Percentiles rank a stretch among this genome's conserved stretches.
Evolutionary conservation across 2,113 vertebrate species (phyloP).

Genomic region (Myotis yumanensis): DNA sequence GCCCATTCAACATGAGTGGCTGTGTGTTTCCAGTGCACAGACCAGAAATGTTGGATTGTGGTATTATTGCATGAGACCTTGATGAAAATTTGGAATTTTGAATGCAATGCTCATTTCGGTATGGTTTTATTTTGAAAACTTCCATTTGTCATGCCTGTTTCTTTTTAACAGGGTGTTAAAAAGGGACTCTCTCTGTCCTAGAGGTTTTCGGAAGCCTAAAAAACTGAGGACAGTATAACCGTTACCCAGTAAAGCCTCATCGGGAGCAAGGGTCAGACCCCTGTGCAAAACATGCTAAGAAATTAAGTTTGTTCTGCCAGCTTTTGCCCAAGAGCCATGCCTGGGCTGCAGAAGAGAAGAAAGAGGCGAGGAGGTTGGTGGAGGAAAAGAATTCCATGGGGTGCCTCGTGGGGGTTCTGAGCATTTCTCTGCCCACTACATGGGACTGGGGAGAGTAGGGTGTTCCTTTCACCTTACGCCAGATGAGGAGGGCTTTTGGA

Average conservation of each 20-base stretch:
- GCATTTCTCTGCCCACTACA: neutral
- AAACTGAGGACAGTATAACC: neutral
- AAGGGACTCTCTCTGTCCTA: neutral
- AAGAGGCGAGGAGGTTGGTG: neutral
- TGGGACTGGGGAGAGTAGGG: neutral
- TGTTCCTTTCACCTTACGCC: neutral
- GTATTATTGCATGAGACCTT: conserved; percentile 24
- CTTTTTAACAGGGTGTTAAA: conserved; percentile 26
- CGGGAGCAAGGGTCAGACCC: neutral
- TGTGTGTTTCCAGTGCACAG: neutral
- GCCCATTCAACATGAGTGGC: neutral
- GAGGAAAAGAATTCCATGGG: neutral
- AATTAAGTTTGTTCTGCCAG: neutral
- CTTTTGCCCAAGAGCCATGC: neutral
- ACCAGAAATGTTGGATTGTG: conserved; percentile 25
- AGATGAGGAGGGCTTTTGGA: neutral
- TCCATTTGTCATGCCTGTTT: neutral
- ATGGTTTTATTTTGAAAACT: conserved; percentile 48
- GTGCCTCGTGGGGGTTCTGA: too few relatives aligned
- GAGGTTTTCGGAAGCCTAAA: neutral
- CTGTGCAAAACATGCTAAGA: neutral
- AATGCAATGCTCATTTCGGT: conserved; percentile 19
- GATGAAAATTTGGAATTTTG: conserved; percentile 54
- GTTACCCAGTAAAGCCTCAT: neutral
- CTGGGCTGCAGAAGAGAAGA: neutral